Base-by-base conservation (phyloP, 2,113 vertebrate genomes). In the Mesocricetus auratus region DNA sequence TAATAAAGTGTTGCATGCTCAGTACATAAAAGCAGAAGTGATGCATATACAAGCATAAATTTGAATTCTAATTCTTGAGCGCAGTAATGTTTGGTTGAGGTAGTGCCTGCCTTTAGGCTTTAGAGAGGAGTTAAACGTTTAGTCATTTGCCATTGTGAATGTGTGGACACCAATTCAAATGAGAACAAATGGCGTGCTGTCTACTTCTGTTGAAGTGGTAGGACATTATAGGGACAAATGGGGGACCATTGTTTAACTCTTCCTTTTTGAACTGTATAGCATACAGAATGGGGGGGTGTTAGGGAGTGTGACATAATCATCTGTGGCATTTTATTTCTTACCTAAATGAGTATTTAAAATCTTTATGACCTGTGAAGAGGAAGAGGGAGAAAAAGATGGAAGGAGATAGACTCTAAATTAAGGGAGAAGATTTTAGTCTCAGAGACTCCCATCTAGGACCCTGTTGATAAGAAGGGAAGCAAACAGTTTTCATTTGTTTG, bases 231-330 rank as follows among this genome's bases (percentile, higher is more conserved):
- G 8, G 58, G 58, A 71, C 47, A 79, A n/a, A 79, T 15, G 74
- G 53, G 39, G 16, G 11, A 19, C 1, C 4, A 7, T 66, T 21
- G 36, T 85, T 5, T 89, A 85, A 91, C 68, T 96, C 1, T 21
- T 60, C 64, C 7, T 33, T 0, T 89, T 91, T 75, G 74, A 90
- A 42, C 88, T 87, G 68, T 66, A 45, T 78, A 73, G 21, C 66
- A 3, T 56, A 22, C 0, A 53, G 9, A 7, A 0, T 58, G 62
- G 0, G 17, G 9, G 39, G 1, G 16, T 1, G 36, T 39, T 64
- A 58, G n/a, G 69, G 24, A 74, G 3, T 50, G 39, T 42, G 68
- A 21, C n/a, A 42, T 0, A 16, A 39, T 90, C 24, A 17, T 7
- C 7, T 33, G 9, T 47, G 31, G 9, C 17, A 24, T 36, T 36